Conservation (phyloP, 1,140 invertebrate species). For the Portunus trituberculatus region DNA sequence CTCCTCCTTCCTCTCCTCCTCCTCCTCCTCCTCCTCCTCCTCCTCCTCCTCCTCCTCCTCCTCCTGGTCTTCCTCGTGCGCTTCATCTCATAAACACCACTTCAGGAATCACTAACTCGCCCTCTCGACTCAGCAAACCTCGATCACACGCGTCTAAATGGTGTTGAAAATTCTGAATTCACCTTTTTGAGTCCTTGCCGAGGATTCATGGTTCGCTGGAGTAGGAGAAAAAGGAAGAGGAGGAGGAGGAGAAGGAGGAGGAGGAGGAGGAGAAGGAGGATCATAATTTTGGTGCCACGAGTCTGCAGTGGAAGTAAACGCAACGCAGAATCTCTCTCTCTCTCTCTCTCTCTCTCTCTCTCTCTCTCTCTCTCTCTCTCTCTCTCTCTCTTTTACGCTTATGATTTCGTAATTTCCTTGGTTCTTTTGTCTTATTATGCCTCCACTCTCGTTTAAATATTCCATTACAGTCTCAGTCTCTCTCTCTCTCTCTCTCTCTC, state of each 20-base stretch:
- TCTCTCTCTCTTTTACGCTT: background rate
- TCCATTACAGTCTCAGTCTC: background rate
- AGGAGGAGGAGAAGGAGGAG: background rate
- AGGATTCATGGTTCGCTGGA: too few relatives aligned
- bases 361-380: constrained; percentile 52
- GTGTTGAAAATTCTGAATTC: too few relatives aligned
- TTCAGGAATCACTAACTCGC: too few relatives aligned
- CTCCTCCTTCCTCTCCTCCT: background rate
- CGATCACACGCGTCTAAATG: too few relatives aligned
- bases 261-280: constrained; percentile 13
- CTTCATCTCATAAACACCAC: too few relatives aligned
- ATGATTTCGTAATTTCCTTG: background rate
- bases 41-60: background rate
- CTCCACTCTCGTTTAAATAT: background rate
- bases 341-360: constrained; percentile 25
- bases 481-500: constrained; percentile 32
- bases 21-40: background rate
- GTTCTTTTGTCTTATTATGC: background rate
- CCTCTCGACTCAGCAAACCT: too few relatives aligned
- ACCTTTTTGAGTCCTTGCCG: too few relatives aligned
- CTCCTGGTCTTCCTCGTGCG: background rate
- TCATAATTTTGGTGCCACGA: background rate
- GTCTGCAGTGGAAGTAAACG: background rate
- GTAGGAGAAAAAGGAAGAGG: too few relatives aligned
- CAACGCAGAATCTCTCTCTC: background rate